Conservation (phyloP, 2,797 vertebrate genomes). For the Spinibarbus caldwelli region DNA sequence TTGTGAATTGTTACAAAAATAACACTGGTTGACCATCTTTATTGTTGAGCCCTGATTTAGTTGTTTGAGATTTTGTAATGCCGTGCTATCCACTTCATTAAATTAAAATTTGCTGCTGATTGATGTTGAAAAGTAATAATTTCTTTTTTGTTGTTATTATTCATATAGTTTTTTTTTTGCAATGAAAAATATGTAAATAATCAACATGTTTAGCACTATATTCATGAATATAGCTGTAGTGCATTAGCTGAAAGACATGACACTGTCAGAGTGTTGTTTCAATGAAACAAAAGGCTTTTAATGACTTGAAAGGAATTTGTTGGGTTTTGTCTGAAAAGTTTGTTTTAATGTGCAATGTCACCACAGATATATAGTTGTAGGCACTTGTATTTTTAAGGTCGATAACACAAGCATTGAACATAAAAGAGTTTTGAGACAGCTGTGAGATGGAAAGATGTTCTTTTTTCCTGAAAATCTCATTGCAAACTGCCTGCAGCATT, state of each 20-base stretch:
- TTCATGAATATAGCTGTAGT: neutral
- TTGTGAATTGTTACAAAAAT: neutral
- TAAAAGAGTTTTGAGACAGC: conserved; percentile 32
- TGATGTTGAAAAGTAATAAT: neutral
- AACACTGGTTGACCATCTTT: neutral
- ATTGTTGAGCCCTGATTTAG: neutral
- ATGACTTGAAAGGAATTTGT: neutral
- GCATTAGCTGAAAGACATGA: neutral
- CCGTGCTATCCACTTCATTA: neutral
- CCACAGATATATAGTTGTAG: neutral
- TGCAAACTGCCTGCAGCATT: conserved; percentile 24
- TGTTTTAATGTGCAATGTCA: neutral
- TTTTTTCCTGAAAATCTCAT: conserved; percentile 15
- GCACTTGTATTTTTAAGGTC: conserved; percentile 15
- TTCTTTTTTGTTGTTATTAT: neutral
- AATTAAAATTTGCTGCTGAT: neutral
- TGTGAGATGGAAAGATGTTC: conserved; percentile 22
- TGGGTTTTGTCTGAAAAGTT: neutral
- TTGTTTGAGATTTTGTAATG: neutral
- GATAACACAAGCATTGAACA: conserved; percentile 26
- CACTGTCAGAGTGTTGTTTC: neutral
- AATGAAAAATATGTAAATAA: neutral
- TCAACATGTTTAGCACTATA: neutral
- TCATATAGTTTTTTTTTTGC: neutral
- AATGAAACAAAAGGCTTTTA: neutral